Base-by-base conservation (phyloP, 2,888 invertebrate genomes). In the Rhabditoides inermis region DNA sequence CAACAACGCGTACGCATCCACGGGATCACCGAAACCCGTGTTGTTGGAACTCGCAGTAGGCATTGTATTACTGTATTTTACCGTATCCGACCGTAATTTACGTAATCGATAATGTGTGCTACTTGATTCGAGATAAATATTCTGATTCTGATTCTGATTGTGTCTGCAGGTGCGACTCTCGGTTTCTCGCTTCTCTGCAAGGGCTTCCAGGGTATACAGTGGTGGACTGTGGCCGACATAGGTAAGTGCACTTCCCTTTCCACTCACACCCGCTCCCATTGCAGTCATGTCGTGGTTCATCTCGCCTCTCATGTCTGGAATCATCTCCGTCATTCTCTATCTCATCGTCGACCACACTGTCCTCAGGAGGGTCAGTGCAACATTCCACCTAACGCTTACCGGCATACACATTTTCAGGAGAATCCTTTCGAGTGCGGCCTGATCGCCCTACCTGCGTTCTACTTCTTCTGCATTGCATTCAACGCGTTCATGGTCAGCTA, bases 101-200 rank as follows among this genome's bases (percentile, higher is more conserved):
- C n/a, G n/a, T n/a, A n/a, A n/a, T n/a, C n/a, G n/a, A n/a, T n/a
- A n/a, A n/a, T n/a, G n/a, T n/a, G n/a, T n/a, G n/a, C n/a, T n/a
- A n/a, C n/a, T n/a, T n/a, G n/a, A n/a, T n/a, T n/a, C n/a, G n/a
- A n/a, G n/a, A n/a, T n/a, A n/a, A n/a, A n/a, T n/a, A n/a, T n/a
- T n/a, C n/a, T n/a, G n/a, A n/a, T n/a, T n/a, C n/a, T n/a, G n/a
- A n/a, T n/a, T n/a, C n/a, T n/a, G n/a, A n/a, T n/a, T n/a, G n/a
- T n/a, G n/a, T n/a, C n/a, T n/a, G n/a, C n/a, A n/a, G n/a, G 95
- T 26, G 91, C 95, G 32, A 91, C 92, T 1, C 85, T 98, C 53
- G 95, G 95, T 10, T 98, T 92, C 79, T 90, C 92, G 40, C 82
- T 98, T 58, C 88, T 92, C 2, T 88, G 88, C 47, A 84, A 87